Base-by-base conservation (phyloP, 2,888 invertebrate species). In the Pachymerium ferrugineum region DNA sequence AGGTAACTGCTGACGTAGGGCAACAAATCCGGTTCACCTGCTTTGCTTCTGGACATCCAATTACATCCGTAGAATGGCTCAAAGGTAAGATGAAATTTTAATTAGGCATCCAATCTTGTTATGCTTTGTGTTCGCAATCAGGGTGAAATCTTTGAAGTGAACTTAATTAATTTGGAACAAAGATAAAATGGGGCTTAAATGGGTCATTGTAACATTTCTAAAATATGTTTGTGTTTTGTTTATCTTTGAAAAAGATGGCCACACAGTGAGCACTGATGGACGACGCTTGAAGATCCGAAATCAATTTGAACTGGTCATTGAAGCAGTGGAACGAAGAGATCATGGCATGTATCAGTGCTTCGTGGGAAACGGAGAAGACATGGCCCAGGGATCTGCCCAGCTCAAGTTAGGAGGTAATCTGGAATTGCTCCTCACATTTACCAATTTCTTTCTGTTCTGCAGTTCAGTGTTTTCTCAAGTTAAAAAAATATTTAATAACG, bases 371-470 rank as follows among this genome's bases (percentile, higher is more conserved):
- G 89, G 90, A 77, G 89, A 90, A 84, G 93, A 93, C 80, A 91
- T 92, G 83, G 89, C 90, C n/a, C 92, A 93, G 81, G 92, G 91
- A 8, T 88, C 89, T 0, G 89, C 91, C 1, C 92, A 94, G 81
- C 86, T 92, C 70, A 86, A 90, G 78, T 86, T 93, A 80, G 92
- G 93, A 78, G 90, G 91, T 92, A 83, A 86, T 88, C 28, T 31
- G 31, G 30, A 29, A 69, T 62, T 62, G 28, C 25, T 62, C n/a
- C 35, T 35, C 35, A 35, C 35, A 10, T 14, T 35, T 35, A 8
- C 35, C 35, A 8, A 10, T 35, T 35, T 35, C 8, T 14, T 14
- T 14, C 35, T 10, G 10, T 35, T 35, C 10, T 35, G 10, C 14
- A 8, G 8, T 10, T 14, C 35, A 35, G 35, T 35, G 10, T 35